These are phyloP conservation scores for Planiliza haematocheilus DNA, from an alignment of 2,113 vertebrate genomes.

Conservation along the genomic window DNA sequence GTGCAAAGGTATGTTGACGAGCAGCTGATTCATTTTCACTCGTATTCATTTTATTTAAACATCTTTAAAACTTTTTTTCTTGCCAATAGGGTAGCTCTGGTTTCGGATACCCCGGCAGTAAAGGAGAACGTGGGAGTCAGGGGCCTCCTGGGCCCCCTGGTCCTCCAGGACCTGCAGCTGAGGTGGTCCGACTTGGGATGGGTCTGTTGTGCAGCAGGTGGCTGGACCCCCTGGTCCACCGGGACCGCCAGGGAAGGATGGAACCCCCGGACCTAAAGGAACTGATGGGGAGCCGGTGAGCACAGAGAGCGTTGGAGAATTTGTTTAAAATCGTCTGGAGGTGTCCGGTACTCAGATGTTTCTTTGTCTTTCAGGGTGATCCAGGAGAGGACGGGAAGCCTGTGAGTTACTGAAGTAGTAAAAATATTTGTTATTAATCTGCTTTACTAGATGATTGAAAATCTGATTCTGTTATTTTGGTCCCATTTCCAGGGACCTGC, in stretches of 20 bases:
- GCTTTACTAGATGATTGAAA: conserved; percentile 64
- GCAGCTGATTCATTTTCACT: too few relatives aligned
- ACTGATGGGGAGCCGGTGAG: conserved; percentile 88
- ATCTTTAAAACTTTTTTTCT: not conserved
- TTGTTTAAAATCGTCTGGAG: not conserved
- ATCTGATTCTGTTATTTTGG: not conserved
- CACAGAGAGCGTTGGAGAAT: conserved; percentile 64
- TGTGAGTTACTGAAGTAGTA: conserved; percentile 89
- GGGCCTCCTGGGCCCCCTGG: conserved; percentile 81
- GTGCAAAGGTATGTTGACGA: conserved; percentile 82
- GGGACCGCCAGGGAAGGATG: conserved; percentile 77
- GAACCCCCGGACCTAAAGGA: conserved; percentile 83
- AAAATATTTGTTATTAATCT: not conserved
- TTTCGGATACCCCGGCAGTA: conserved; percentile 84
- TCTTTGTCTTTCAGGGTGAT: conserved; percentile 84
- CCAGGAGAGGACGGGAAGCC: conserved; percentile 90
- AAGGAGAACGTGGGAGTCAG: conserved; percentile 85
- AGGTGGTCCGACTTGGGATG: conserved; percentile 50
- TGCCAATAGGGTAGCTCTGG: conserved; percentile 83
- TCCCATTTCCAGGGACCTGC: conserved; percentile 82
- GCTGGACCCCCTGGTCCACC: conserved; percentile 78
- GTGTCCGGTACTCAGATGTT: conserved; percentile 3
- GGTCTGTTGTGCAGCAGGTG: conserved; percentile 73
- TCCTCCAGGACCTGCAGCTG: conserved; percentile 76
- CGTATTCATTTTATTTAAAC: conserved; percentile 12